Conservation (phyloP, 2,888 invertebrate genomes). For the Drosophila mercatorum region DNA sequence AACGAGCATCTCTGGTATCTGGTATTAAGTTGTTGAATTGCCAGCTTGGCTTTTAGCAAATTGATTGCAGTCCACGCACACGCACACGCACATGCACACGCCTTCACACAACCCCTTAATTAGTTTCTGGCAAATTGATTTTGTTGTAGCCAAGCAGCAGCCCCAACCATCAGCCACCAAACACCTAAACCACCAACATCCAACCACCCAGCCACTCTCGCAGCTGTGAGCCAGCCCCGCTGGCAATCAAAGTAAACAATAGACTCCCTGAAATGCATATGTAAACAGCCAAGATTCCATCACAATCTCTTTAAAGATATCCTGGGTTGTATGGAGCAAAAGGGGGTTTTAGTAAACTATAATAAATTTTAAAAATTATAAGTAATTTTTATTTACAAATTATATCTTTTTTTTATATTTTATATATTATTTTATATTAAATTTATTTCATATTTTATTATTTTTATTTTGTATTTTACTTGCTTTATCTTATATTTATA, state of each 20-base stretch:
- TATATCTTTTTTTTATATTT: too few relatives aligned
- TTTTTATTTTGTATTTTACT: too few relatives aligned
- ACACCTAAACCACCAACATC: too few relatives aligned
- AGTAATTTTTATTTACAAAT: too few relatives aligned
- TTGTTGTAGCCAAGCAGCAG: not conserved
- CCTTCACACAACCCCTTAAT: constrained; percentile 50
- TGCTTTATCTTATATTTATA: too few relatives aligned
- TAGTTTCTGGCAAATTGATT: constrained; percentile 63
- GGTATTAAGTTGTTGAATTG: constrained; percentile 25
- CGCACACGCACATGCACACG: constrained; percentile 3
- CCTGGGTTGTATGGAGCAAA: not conserved
- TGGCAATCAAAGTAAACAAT: constrained; percentile 32
- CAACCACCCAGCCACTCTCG: constrained; percentile 1
- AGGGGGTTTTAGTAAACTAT: not conserved
- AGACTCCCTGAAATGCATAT: constrained; percentile 42
- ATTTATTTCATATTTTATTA: too few relatives aligned
- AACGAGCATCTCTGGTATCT: constrained; percentile 17
- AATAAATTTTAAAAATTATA: not conserved
- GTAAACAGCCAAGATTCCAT: constrained; percentile 35
- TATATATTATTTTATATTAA: too few relatives aligned
- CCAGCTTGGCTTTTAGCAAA: constrained; percentile 50
- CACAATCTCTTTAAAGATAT: constrained; percentile 16
- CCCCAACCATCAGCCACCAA: constrained; percentile 2
- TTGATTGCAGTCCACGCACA: constrained; percentile 23
- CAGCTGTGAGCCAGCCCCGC: not conserved